Base-by-base conservation (phyloP, 1,140 invertebrate species). In the Heliothis subflexa region DNA sequence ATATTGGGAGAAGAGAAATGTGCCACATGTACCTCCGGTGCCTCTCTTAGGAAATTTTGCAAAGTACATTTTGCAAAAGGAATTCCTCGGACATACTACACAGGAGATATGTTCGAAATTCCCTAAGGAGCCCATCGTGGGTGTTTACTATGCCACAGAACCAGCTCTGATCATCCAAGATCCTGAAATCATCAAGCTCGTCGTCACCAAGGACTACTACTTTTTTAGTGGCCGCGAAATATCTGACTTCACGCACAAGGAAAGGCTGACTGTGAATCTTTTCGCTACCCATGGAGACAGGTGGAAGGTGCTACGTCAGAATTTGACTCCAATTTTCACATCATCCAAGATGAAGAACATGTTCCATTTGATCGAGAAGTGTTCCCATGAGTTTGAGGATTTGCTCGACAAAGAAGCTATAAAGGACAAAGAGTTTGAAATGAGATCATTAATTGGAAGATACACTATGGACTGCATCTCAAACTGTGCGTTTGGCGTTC, bases 321-420 rank as follows among this genome's bases (percentile, higher is more conserved):
- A 96, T 66, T 85, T 96, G 40, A 95, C 95, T 11, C 96, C 96
- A 1, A 93, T 95, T 2, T 96, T 96, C 84, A 95, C 95, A 1
- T 90, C 95, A 3, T 90, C 93, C 13, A 96, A 96, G 87, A 94
- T 96, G 79, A 95, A 94, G 85, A 88, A 90, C 16, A 96, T 96
- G 94, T 95, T 94, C 79, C 85, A 92, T 0, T 76, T 94, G 3
- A 93, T 96, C 78, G 28, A 86, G 1, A 72, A 90, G 5, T 93
- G 95, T 14, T 81, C 82, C 0, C 25, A 89, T 0, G 86, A 93
- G 13, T 84, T 96, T 5, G 87, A 91, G 10, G 78, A 81, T 3
- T 55, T 90, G 2, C 81, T 95, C 0, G 82, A 85, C 13, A 45
- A 75, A 28, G 77, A 77, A 76, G 57, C 78, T 2, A 21, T 70